Base-by-base conservation (phyloP, 2,113 vertebrate genomes). In the Lamprologus ornatipinnis region DNA sequence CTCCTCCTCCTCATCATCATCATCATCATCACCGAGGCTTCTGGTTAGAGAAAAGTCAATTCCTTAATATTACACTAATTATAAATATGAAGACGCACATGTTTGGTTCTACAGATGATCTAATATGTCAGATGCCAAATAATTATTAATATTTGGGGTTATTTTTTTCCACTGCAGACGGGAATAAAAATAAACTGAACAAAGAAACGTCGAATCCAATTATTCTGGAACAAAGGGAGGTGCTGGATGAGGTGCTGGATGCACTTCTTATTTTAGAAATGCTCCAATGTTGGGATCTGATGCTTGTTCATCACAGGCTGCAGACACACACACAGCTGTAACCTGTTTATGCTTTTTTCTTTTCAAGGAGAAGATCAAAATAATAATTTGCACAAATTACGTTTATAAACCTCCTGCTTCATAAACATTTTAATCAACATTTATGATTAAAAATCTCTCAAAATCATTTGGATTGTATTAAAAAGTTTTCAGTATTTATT, bases 161-260 rank as follows among this genome's bases (percentile, higher is more conserved):
- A 9, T 53, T 10, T 63, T 82, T 84, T 81, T 2, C 23, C 53
- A 47, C 31, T 19, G 31, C 7, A 33, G 31, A 63, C 21, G 9
- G 82, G 21, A 81, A 49, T 70, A 57, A 68, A 89, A 83, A 79
- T 10, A 65, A 23, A 14, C 11, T 70, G 4, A 13, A 68, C 40
- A 12, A n/a, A n/a, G 49, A 60, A 73, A 65, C 14, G 35, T 82
- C 8, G 31, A 82, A 53, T 65, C 9, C 83, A 78, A 89, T 89
- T 55, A 55, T 82, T 85, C 5, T 65, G 55, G 49, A 82, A 85
- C 54, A 79, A 85, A 35, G 42, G 10, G 65, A 70, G 35, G 7
- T 31, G 15, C 19, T 35, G 55, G 78, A 37, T 14, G 23, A 70
- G 35, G 7, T 31, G 15, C 19, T 35, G 55, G 78, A 37, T 14